Conservation (phyloP, 2,797 vertebrate genomes). For the Pitangus sulphuratus region DNA sequence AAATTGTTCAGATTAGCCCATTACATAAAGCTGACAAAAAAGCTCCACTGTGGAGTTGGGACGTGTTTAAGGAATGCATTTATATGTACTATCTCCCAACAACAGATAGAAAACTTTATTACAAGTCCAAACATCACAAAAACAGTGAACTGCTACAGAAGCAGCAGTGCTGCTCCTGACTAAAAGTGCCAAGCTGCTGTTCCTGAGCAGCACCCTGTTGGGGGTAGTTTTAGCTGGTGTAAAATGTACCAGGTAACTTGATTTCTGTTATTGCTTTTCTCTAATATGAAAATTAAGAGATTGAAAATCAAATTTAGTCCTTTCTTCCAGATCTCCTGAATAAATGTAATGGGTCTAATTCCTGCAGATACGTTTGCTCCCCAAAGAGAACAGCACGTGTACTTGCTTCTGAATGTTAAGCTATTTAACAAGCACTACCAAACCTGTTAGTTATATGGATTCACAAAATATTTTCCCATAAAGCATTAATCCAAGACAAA, state of each 20-base stretch:
- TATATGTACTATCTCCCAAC: background rate
- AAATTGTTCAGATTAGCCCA: background rate
- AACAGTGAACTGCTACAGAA: background rate
- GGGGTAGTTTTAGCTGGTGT: background rate
- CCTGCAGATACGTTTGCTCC: background rate
- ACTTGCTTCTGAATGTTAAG: background rate
- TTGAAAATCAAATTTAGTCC: background rate
- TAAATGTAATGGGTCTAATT: background rate
- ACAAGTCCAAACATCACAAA: background rate
- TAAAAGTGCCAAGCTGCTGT: background rate
- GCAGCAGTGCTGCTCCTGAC: background rate
- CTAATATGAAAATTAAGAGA: background rate
- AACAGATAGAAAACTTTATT: background rate
- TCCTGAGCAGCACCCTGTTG: background rate
- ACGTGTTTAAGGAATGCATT: background rate
- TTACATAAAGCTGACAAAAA: background rate
- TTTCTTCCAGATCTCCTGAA: background rate
- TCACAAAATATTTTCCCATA: background rate
- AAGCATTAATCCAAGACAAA: background rate
- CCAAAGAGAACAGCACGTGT: accelerated
- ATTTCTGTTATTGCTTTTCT: background rate
- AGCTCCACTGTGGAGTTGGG: background rate
- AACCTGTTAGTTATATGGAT: background rate
- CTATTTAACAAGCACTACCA: background rate
- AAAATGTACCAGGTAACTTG: background rate